A percentile compares a stretch with the other conserved stretches of the same genome.
Evolutionary conservation across 2,888 invertebrate genomes (phyloP).

Genomic region (Embidobia sp.): DNA sequence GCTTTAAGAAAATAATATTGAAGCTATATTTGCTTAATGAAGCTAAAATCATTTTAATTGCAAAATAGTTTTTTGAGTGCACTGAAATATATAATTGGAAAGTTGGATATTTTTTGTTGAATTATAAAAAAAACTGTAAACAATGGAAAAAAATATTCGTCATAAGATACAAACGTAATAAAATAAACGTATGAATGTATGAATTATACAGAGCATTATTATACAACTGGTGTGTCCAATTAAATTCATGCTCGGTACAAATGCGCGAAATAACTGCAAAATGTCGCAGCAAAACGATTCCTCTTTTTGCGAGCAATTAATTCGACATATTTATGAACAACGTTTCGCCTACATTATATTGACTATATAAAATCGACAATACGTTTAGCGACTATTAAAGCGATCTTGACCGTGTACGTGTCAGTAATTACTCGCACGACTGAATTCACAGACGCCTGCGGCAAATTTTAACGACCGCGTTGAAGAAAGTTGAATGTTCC

Average conservation of each 20-base stretch:
- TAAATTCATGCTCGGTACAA: constrained; percentile 17
- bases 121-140: too few species aligned
- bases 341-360: constrained; percentile 62
- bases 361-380: constrained; percentile 63
- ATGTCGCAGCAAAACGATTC: constrained; percentile 39
- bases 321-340: constrained; percentile 58
- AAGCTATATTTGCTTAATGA: too few species aligned
- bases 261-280: constrained; percentile 37
- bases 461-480: constrained; percentile 65
- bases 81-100: too few species aligned
- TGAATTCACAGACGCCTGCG: constrained; percentile 63
- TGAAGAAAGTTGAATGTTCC: constrained; percentile 63
- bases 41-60: too few species aligned
- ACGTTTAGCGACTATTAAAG: constrained; percentile 65
- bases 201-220: too few species aligned
- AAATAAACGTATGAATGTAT: too few species aligned
- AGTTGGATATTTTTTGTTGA: too few species aligned
- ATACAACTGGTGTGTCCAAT: constrained; percentile 34
- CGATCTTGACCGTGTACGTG: constrained; percentile 66
- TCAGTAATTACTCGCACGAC: constrained; percentile 65
- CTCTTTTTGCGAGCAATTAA: constrained; percentile 58
- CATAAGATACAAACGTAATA: too few species aligned
- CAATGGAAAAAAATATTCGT: too few species aligned
- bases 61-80: too few species aligned
- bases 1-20: too few species aligned